Evolutionary conservation across 1,140 invertebrate species (phyloP).

Genomic region (Pristionchus pacificus): DNA sequence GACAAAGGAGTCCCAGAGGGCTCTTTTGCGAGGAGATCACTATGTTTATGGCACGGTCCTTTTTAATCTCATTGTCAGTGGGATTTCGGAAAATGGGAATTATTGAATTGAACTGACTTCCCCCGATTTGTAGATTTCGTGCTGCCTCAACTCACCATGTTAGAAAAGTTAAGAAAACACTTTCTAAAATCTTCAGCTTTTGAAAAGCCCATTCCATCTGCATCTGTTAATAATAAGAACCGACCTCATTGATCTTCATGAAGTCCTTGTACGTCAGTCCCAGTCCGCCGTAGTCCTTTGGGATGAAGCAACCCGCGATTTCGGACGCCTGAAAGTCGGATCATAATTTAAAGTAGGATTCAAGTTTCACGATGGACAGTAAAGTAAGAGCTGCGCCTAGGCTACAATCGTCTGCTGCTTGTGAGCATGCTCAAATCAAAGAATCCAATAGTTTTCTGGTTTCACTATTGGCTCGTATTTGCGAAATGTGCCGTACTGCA

Average conservation of each 20-base stretch:
- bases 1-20: no score
- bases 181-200: not conserved
- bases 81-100: slow-evolving; percentile 18
- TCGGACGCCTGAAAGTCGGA: not conserved
- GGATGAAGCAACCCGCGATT: slow-evolving; percentile 23
- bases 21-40: no score
- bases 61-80: not conserved
- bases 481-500: no score
- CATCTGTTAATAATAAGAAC: not conserved
- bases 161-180: not conserved
- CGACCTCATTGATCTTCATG: slow-evolving; percentile 30
- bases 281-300: slow-evolving; percentile 46
- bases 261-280: slow-evolving; percentile 48
- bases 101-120: no score
- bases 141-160: not conserved
- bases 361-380: no score
- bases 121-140: not conserved
- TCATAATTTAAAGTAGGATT: no score
- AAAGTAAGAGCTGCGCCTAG: no score
- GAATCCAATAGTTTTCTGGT: not conserved
- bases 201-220: not conserved
- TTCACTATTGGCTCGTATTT: no score
- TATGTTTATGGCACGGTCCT: no score
- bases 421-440: slow-evolving; percentile 13
- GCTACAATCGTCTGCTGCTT: no score